phyloP scores from a whole-genome alignment of 2,113 vertebrate species.

The Nibea coibor region DNA sequence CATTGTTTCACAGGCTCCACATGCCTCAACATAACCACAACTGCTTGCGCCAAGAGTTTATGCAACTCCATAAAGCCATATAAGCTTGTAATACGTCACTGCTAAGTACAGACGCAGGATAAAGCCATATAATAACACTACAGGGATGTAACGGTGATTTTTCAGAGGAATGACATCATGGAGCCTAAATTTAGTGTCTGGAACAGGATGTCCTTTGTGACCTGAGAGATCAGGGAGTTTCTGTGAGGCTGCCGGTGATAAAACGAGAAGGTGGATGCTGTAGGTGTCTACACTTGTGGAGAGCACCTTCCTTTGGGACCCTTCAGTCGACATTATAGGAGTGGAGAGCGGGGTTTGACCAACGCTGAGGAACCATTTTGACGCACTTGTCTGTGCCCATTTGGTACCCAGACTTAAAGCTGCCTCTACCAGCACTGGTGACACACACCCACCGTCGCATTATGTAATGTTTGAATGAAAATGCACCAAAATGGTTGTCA shows the following conservation, averaged over 20 bases:
- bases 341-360: neutral
- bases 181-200: conserved; percentile 10
- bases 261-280: neutral
- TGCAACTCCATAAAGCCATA: neutral
- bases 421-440: neutral
- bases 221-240: conserved; percentile 26
- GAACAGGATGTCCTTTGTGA: conserved; percentile 56
- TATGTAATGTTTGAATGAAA: conserved; percentile 47
- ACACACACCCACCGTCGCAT: neutral
- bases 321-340: conserved; percentile 4
- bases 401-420: conserved; percentile 34
- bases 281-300: neutral
- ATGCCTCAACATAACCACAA: neutral
- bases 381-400: conserved; percentile 58
- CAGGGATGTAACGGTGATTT: neutral
- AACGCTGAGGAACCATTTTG: conserved; percentile 70
- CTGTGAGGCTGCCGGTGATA: neutral
- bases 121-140: neutral
- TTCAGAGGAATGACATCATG: conserved; percentile 35
- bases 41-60: neutral
- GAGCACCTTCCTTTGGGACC: conserved; percentile 15
- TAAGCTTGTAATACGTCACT: neutral
- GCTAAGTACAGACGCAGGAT: neutral
- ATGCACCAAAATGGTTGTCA: conserved; percentile 37
- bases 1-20: neutral